Conservation (phyloP, 2,888 invertebrate species). For the Panopea generosa region DNA sequence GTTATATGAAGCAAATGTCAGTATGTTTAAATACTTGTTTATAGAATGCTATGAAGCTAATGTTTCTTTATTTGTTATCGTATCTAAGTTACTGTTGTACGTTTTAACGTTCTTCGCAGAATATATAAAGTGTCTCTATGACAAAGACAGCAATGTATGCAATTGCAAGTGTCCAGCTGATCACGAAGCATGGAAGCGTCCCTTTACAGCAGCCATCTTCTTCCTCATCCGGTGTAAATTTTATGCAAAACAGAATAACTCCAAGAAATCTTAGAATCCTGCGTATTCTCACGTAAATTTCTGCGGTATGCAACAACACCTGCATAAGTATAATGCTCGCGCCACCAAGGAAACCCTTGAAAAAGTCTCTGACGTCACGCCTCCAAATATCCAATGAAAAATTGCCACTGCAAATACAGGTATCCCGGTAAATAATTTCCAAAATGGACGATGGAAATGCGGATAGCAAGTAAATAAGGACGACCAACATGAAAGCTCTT, state of each 20-base stretch:
- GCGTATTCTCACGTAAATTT: conserved; percentile 3
- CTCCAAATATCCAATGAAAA: conserved; percentile 22
- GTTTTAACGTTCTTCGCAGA: conserved; percentile 11
- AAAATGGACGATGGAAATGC: conserved; percentile 25
- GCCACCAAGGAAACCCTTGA: conserved; percentile 22
- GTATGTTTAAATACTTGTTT: too few species aligned
- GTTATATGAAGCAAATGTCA: too few species aligned
- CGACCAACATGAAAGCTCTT: conserved; percentile 15
- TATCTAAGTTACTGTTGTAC: too few species aligned
- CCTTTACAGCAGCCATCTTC: background rate
- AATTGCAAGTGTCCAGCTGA: conserved; percentile 8
- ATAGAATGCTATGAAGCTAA: too few species aligned
- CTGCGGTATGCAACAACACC: conserved; percentile 13
- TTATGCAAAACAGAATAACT: background rate
- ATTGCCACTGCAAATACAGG: conserved; percentile 20
- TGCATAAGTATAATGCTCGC: conserved; percentile 24
- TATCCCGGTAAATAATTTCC: conserved; percentile 27
- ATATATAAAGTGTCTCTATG: conserved; percentile 17
- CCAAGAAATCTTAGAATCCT: background rate
- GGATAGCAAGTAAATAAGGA: conserved; percentile 25
- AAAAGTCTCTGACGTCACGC: conserved; percentile 17
- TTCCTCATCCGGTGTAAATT: background rate
- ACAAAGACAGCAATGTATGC: conserved; percentile 12
- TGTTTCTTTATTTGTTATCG: too few species aligned
- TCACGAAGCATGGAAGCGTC: conserved; percentile 13